phyloP scores from a whole-genome alignment of 2,113 vertebrate genomes.

The Arvicanthis niloticus region DNA sequence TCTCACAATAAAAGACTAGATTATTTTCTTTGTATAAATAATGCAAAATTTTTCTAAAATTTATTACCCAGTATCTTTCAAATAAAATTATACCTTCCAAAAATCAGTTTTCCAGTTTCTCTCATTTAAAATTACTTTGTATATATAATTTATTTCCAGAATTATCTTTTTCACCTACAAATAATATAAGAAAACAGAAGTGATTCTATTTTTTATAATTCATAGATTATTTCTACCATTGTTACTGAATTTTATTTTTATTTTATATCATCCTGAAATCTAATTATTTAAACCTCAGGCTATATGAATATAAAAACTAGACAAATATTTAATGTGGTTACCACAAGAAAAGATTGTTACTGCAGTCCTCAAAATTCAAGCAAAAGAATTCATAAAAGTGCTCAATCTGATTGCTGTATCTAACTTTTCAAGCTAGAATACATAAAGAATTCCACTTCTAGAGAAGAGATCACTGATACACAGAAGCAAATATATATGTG shows the following conservation, averaged over 20 bases:
- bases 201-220: conserved; percentile 60
- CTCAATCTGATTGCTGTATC: conserved; percentile 30
- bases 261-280: conserved; percentile 22
- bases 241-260: conserved; percentile 54
- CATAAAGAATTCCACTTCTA: conserved; percentile 6
- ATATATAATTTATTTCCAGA: conserved; percentile 57
- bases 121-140: conserved; percentile 26
- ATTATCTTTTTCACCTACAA: conserved; percentile 32
- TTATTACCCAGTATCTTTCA: neutral
- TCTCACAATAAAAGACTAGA: no score
- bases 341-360: conserved; percentile 43
- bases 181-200: neutral
- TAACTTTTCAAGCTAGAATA: conserved; percentile 49
- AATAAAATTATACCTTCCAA: neutral
- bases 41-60: neutral
- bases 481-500: conserved; percentile 31
- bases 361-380: conserved; percentile 31
- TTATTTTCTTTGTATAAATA: conserved; percentile 71
- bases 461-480: conserved; percentile 8
- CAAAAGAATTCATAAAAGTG: conserved; percentile 53
- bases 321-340: conserved; percentile 40
- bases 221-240: neutral
- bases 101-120: conserved; percentile 34
- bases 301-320: conserved; percentile 28
- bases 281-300: conserved; percentile 45